phyloP scores from a whole-genome alignment of 2,113 vertebrate species.

The Sander lucioperca region DNA sequence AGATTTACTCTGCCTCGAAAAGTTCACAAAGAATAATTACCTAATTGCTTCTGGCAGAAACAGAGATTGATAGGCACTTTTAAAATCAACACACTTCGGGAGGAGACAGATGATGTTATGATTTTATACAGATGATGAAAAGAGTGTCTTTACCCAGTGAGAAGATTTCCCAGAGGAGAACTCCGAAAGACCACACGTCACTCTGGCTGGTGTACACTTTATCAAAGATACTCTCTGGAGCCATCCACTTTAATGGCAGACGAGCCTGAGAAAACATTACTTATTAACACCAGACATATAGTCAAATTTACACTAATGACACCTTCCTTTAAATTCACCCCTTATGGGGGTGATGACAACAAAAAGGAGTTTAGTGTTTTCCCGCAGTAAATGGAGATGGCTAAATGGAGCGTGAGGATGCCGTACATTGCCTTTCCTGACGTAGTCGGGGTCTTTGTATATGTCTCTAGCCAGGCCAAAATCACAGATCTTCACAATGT shows the following conservation, averaged over 20 bases:
- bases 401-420: neutral
- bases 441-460: constrained; percentile 99
- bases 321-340: constrained; percentile 23
- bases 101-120: constrained; percentile 12
- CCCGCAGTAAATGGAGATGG: neutral
- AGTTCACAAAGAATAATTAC: neutral
- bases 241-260: constrained; percentile 99
- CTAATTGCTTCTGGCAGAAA: constrained; percentile 11
- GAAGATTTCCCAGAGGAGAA: constrained; percentile 99
- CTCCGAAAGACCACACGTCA: constrained; percentile 98
- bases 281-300: neutral
- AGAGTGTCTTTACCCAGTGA: constrained; percentile 89
- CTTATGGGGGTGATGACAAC: neutral
- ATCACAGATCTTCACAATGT: constrained; percentile 99
- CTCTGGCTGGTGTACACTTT: constrained; percentile 98
- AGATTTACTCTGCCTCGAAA: neutral
- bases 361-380: neutral
- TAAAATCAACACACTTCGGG: neutral
- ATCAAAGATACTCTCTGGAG: constrained; percentile 98
- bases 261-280: constrained; percentile 86
- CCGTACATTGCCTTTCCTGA: constrained; percentile 97
- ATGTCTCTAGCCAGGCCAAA: constrained; percentile 97
- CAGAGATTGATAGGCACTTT: neutral
- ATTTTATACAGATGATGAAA: constrained; percentile 18
- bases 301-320: no score